These are phyloP conservation scores for Iguana delicatissima DNA, from an alignment of 2,797 vertebrate genomes.

Conservation along the genomic window DNA sequence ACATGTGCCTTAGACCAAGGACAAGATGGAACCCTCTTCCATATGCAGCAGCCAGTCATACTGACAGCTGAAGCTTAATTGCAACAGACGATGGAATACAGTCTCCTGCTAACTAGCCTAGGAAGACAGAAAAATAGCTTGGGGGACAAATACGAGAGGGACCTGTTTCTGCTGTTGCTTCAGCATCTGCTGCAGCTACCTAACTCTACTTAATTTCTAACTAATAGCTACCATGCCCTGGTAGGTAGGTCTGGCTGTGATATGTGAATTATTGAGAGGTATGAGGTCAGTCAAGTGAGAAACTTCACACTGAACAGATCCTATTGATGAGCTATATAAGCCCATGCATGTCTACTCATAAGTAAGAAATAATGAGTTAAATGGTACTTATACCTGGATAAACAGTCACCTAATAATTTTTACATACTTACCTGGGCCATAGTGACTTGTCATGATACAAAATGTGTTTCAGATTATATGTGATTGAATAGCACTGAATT, in stretches of 20 bases:
- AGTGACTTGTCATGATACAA: background rate
- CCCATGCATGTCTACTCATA: background rate
- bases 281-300: background rate
- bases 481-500: background rate
- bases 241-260: background rate
- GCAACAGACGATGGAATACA: too few relatives aligned
- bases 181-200: too few relatives aligned
- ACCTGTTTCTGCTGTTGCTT: too few relatives aligned
- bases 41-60: too few relatives aligned
- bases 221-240: too few relatives aligned
- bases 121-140: too few relatives aligned
- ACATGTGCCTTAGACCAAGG: too few relatives aligned
- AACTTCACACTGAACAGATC: background rate
- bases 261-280: background rate
- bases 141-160: too few relatives aligned
- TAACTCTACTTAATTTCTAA: too few relatives aligned
- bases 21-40: too few relatives aligned
- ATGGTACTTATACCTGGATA: background rate
- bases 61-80: too few relatives aligned
- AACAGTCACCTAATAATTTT: background rate
- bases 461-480: background rate
- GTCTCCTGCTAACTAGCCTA: too few relatives aligned
- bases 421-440: background rate
- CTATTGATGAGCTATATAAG: background rate
- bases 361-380: background rate